Conservation (phyloP, 2,113 vertebrate species). For the Xenus cinereus region DNA sequence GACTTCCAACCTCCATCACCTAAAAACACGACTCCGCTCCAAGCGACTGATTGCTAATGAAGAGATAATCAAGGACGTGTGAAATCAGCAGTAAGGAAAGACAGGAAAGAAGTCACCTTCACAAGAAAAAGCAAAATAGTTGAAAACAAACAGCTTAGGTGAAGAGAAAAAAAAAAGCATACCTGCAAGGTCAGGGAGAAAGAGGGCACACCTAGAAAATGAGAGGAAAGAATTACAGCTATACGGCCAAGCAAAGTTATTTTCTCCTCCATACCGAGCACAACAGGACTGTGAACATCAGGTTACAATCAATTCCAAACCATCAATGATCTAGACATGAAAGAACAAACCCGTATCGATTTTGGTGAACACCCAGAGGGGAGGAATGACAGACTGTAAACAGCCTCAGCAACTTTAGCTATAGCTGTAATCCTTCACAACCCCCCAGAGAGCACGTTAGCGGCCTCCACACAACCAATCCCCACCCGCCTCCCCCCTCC, state of each 20-base stretch:
- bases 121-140: not conserved
- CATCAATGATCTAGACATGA: not conserved
- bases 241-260: not conserved
- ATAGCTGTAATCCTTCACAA: not conserved
- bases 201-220: not conserved
- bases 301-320: not conserved
- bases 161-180: not conserved
- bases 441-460: not conserved
- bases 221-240: not conserved
- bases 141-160: not conserved
- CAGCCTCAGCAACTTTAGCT: not conserved
- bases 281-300: rapidly evolving
- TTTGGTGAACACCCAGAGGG: not conserved
- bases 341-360: not conserved
- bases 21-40: rapidly evolving
- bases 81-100: not conserved
- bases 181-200: constrained; percentile 22
- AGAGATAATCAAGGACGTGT: not conserved
- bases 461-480: not conserved
- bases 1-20: not conserved
- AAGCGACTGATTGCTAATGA: not conserved
- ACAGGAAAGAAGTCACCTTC: not conserved
- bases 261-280: not conserved
- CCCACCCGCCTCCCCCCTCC: not conserved
- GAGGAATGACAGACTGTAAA: not conserved